Conservation (phyloP, 2,797 vertebrate species). For the Xenops minutus region DNA sequence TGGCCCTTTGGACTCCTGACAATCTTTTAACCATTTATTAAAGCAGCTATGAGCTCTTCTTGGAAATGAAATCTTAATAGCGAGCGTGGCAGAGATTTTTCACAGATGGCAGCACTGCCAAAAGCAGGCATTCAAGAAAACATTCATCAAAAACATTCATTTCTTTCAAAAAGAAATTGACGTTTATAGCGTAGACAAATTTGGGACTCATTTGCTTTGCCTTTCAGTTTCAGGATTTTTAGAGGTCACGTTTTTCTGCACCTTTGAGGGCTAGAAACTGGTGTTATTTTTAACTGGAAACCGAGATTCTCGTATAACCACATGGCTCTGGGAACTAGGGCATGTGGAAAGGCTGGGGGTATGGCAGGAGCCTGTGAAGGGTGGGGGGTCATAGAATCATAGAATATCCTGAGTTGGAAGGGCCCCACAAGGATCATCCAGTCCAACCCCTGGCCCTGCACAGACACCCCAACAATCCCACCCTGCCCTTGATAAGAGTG, state of each 20-base stretch:
- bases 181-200: slow-evolving; percentile 61
- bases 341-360: background rate
- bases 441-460: background rate
- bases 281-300: slow-evolving; percentile 34
- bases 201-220: slow-evolving; percentile 59
- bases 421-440: background rate
- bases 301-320: background rate
- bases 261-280: slow-evolving; percentile 7
- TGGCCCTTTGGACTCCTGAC: slow-evolving; percentile 37
- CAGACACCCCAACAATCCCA: background rate
- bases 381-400: too few relatives aligned
- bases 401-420: background rate
- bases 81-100: slow-evolving; percentile 47
- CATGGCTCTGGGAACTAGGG: background rate
- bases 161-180: slow-evolving; percentile 65
- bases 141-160: slow-evolving; percentile 69
- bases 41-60: background rate
- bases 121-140: slow-evolving; percentile 64
- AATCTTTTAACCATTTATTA: slow-evolving; percentile 59
- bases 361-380: rapidly evolving
- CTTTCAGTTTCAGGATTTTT: slow-evolving; percentile 44
- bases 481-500: rapidly evolving
- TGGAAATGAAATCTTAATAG: slow-evolving; percentile 45
- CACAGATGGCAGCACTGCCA: slow-evolving; percentile 67
- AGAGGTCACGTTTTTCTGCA: slow-evolving; percentile 45